These are phyloP conservation scores for Blastobasis adustella DNA, from an alignment of 2,888 invertebrate species.

Conservation along the genomic window DNA sequence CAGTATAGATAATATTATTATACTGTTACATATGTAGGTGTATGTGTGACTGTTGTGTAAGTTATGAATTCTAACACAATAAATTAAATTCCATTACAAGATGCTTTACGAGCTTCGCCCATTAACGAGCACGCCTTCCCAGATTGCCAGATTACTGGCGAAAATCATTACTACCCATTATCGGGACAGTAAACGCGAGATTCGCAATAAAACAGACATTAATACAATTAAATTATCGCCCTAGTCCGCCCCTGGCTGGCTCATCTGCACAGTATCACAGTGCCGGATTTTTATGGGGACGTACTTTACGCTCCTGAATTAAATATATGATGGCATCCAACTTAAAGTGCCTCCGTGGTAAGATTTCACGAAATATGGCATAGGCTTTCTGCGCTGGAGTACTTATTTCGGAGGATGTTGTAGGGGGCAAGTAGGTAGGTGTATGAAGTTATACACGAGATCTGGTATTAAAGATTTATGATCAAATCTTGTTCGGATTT, in stretches of 20 bases:
- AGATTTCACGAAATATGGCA: slow-evolving; percentile 67
- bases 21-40: too few relatives aligned
- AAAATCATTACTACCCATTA: slow-evolving; percentile 64
- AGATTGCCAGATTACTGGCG: slow-evolving; percentile 28
- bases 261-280: slow-evolving; percentile 72
- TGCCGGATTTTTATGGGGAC: slow-evolving; percentile 69
- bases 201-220: slow-evolving; percentile 69
- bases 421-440: too few relatives aligned
- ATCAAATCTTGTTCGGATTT: too few relatives aligned
- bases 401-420: too few relatives aligned
- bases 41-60: too few relatives aligned
- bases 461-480: too few relatives aligned
- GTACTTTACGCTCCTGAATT: slow-evolving; percentile 68
- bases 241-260: slow-evolving; percentile 57
- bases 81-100: too few relatives aligned
- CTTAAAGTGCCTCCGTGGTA: slow-evolving; percentile 66
- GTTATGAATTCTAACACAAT: too few relatives aligned
- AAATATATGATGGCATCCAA: slow-evolving; percentile 64
- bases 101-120: too few relatives aligned
- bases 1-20: too few relatives aligned
- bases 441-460: too few relatives aligned
- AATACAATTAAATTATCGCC: slow-evolving; percentile 63
- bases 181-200: slow-evolving; percentile 58
- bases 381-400: neutral
- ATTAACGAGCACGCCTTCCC: slow-evolving; percentile 5